phyloP scores from a whole-genome alignment of 2,888 invertebrate genomes.

The Acleris cristana region DNA sequence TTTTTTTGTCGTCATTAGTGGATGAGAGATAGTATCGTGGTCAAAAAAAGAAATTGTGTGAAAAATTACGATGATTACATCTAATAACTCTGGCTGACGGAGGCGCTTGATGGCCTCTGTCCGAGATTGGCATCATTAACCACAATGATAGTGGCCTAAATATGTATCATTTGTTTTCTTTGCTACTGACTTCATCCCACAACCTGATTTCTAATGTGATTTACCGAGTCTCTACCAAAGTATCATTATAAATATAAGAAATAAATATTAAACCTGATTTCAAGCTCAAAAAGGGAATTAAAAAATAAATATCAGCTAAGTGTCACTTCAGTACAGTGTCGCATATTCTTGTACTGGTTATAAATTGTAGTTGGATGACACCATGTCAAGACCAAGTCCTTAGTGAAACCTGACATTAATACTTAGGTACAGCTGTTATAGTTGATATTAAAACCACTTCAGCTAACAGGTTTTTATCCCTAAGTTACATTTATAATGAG shows the following conservation, averaged over 20 bases:
- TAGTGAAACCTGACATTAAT: too few species aligned
- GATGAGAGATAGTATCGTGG: slow-evolving; percentile 72
- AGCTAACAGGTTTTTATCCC: too few species aligned
- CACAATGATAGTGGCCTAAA: slow-evolving; percentile 76
- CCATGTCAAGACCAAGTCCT: too few species aligned
- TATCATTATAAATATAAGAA: too few species aligned
- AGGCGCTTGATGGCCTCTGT: slow-evolving; percentile 72
- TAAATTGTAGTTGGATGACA: too few species aligned
- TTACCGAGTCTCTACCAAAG: neutral
- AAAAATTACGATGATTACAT: slow-evolving; percentile 83
- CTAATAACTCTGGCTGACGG: slow-evolving; percentile 73
- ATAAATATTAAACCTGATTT: too few species aligned
- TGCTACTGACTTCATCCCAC: slow-evolving; percentile 48
- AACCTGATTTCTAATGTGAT: slow-evolving; percentile 21
- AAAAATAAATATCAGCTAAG: too few species aligned
- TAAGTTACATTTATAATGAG: too few species aligned
- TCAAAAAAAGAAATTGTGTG: slow-evolving; percentile 81
- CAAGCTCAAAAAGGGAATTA: too few species aligned
- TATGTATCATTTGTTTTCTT: slow-evolving; percentile 71
- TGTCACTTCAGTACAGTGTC: too few species aligned
- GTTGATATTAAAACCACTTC: too few species aligned
- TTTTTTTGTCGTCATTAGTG: slow-evolving; percentile 80
- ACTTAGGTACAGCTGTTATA: slow-evolving; percentile 1
- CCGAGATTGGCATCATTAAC: slow-evolving; percentile 79
- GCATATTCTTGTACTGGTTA: too few species aligned